Conservation (phyloP, 2,888 invertebrate species). For the Trichogramma evanescens region DNA sequence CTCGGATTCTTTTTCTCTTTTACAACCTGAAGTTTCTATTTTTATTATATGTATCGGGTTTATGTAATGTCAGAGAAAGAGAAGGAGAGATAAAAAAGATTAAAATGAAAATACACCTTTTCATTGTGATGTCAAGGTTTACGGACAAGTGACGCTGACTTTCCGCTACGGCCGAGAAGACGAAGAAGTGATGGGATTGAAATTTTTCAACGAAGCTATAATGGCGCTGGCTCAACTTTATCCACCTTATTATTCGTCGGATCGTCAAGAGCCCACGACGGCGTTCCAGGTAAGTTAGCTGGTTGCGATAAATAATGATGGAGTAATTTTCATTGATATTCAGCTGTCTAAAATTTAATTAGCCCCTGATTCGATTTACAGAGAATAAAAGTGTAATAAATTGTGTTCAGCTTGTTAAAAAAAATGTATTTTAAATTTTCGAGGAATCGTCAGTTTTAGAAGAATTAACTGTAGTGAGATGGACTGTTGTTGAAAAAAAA, state of each 20-base stretch:
- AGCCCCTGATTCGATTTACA: no score
- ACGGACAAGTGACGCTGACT: conserved; percentile 80
- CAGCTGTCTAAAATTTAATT: no score
- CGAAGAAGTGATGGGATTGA: conserved; percentile 95
- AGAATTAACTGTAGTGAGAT: no score
- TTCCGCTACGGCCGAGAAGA: conserved; percentile 97
- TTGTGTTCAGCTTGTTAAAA: no score
- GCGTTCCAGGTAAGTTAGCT: conserved; percentile 65
- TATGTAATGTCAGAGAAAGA: background rate
- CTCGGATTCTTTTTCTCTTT: background rate
- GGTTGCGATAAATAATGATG: background rate
- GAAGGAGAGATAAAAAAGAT: background rate
- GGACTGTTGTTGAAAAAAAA: no score
- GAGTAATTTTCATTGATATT: background rate
- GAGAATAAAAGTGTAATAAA: no score
- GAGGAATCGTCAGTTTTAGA: no score
- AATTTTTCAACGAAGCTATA: conserved; percentile 95
- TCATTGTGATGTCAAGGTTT: conserved; percentile 49
- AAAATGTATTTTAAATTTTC: no score
- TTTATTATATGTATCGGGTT: background rate
- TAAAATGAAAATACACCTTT: background rate
- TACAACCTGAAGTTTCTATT: background rate
- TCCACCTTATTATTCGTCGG: conserved; percentile 56
- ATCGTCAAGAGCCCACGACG: conserved; percentile 54
- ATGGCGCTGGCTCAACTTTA: conserved; percentile 85